Percentiles rank a stretch among this genome's conserved stretches.
Conservation (phyloP, 2,113 vertebrate genomes). For the Callaeas wilsoni region DNA sequence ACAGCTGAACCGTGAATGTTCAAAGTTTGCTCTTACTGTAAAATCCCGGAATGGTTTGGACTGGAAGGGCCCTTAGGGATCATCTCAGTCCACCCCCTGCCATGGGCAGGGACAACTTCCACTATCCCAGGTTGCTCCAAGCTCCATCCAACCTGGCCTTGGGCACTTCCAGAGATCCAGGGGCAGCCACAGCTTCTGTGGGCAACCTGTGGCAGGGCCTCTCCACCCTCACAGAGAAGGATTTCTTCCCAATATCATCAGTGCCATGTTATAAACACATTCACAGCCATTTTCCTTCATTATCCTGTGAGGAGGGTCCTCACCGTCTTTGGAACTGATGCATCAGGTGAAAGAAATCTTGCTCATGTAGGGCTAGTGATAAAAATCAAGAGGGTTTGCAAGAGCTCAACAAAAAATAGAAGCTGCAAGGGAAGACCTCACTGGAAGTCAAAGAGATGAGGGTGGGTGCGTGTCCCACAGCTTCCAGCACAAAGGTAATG, state of each 20-base stretch:
- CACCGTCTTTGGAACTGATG: background rate
- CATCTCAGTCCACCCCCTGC: background rate
- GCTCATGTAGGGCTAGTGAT: background rate
- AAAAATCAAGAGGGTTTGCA: background rate
- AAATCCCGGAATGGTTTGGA: background rate
- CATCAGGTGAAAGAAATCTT: background rate
- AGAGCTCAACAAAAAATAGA: background rate
- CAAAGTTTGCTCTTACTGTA: rapidly evolving
- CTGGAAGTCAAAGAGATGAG: background rate
- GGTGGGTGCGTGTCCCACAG: background rate
- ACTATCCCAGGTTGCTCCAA: rapidly evolving
- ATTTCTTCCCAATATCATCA: background rate
- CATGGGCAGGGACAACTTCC: background rate
- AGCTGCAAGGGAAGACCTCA: background rate
- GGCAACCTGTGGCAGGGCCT: background rate
- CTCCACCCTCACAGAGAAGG: rapidly evolving
- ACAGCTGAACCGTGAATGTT: rapidly evolving
- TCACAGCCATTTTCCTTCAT: rapidly evolving
- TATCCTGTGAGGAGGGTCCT: background rate
- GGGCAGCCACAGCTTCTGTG: background rate
- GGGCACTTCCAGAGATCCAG: background rate
- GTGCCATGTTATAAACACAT: rapidly evolving
- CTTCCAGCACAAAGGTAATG: background rate
- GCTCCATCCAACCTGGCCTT: background rate
- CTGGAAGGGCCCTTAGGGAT: background rate